Percentiles rank a stretch among this genome's conserved stretches.
These are phyloP conservation scores for Sinocyclocheilus anophthalmus DNA, from an alignment of 2,113 vertebrate species.

Conservation along the genomic window DNA sequence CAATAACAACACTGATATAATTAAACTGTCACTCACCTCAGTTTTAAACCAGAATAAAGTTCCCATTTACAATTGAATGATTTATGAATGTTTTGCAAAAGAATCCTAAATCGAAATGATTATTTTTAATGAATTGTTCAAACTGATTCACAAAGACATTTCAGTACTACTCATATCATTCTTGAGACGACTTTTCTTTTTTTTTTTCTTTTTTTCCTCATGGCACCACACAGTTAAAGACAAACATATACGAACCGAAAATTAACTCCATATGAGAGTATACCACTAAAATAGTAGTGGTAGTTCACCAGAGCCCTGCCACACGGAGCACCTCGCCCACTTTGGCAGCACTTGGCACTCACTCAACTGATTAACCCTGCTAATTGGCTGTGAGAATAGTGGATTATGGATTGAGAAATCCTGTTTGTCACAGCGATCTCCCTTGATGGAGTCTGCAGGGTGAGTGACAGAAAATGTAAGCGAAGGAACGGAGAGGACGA, in stretches of 20 bases:
- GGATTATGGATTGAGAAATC: conserved; percentile 67
- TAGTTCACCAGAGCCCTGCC: neutral
- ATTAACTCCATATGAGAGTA: neutral
- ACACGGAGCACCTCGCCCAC: conserved; percentile 1
- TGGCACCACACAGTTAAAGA: neutral
- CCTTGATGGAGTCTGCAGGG: conserved; percentile 57
- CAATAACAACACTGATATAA: no score
- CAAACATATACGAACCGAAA: neutral
- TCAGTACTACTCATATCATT: neutral
- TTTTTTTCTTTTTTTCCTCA: neutral
- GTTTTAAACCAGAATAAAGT: no score
- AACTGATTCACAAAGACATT: neutral
- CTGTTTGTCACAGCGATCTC: conserved; percentile 67
- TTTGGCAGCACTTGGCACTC: conserved; percentile 64
- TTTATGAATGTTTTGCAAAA: neutral
- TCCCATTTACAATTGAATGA: neutral
- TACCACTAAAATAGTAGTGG: no score
- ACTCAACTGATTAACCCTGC: conserved; percentile 72
- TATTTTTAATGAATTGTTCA: no score
- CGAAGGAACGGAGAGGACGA: neutral
- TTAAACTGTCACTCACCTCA: no score
- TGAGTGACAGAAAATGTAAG: conserved; percentile 49
- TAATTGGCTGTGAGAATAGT: conserved; percentile 67
- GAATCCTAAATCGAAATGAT: neutral
- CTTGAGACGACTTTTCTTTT: no score